These are phyloP conservation scores for Caloenas nicobarica DNA, from an alignment of 2,113 vertebrate species.

Conservation along the genomic window DNA sequence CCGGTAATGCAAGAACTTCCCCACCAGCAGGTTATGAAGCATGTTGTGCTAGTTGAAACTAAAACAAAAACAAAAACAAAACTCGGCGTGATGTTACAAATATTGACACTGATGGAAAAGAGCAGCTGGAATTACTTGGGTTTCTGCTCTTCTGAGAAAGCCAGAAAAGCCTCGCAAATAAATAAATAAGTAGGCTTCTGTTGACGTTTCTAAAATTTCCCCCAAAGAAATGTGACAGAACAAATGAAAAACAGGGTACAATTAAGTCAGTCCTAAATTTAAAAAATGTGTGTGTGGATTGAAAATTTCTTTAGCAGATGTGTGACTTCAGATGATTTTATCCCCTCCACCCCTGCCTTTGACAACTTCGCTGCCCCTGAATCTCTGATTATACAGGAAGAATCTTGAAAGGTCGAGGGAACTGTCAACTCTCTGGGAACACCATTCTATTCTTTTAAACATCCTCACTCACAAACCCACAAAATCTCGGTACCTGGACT, in stretches of 20 bases:
- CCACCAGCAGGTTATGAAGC: neutral
- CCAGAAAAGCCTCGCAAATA: conserved; percentile 38
- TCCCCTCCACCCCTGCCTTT: neutral
- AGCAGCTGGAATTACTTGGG: conserved; percentile 61
- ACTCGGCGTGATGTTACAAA: conserved; percentile 33
- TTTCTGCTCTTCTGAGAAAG: conserved; percentile 17
- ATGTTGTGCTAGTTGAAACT: neutral
- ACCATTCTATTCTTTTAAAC: neutral
- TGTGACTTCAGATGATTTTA: neutral
- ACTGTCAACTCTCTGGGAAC: neutral
- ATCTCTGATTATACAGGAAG: neutral
- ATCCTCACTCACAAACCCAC: neutral
- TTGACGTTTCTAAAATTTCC: conserved; percentile 22
- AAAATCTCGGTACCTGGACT: conserved; percentile 84
- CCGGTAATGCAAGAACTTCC: neutral
- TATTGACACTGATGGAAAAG: conserved; percentile 39
- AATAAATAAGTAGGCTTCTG: conserved; percentile 45
- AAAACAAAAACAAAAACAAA: neutral
- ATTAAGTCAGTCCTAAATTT: conserved; percentile 46
- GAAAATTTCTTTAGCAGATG: conserved; percentile 29
- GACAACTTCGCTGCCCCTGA: neutral
- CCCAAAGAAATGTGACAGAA: conserved; percentile 23
- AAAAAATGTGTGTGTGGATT: conserved; percentile 6
- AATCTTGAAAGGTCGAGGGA: neutral
- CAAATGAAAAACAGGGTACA: conserved; percentile 49